These are phyloP conservation scores for Tachyglossus aculeatus DNA, from an alignment of 2,797 vertebrate species.

Conservation along the genomic window DNA sequence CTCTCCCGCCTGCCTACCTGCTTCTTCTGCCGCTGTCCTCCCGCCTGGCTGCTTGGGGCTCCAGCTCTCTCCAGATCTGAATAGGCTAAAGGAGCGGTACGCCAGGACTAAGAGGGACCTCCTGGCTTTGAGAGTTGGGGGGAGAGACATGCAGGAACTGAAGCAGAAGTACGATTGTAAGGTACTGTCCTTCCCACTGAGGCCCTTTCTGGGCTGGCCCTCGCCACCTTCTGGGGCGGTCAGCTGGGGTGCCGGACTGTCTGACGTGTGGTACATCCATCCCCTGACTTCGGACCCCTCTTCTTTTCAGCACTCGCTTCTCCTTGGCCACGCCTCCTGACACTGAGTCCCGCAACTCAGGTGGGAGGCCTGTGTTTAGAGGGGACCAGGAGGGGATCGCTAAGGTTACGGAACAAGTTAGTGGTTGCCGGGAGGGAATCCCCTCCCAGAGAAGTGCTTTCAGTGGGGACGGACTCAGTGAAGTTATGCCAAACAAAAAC, in stretches of 20 bases:
- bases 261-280: too few species aligned
- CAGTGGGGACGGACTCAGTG: too few species aligned
- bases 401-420: too few species aligned
- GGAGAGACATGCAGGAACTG: conserved; percentile 83
- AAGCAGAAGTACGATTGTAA: conserved; percentile 89
- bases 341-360: background rate
- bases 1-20: conserved; percentile 51
- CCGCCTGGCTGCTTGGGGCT: conserved; percentile 65
- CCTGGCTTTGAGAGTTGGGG: conserved; percentile 86
- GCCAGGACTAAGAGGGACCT: conserved; percentile 91
- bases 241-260: too few species aligned
- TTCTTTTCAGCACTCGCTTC: background rate
- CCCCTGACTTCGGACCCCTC: background rate
- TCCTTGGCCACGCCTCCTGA: background rate
- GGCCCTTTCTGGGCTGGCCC: accelerated
- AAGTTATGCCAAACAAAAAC: too few species aligned
- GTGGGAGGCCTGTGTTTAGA: too few species aligned
- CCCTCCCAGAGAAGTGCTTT: too few species aligned
- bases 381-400: too few species aligned
- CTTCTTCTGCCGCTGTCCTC: conserved; percentile 41
- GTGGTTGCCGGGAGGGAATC: too few species aligned
- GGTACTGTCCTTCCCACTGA: conserved; percentile 71
- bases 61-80: conserved; percentile 89
- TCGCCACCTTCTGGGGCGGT: too few species aligned
- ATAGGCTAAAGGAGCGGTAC: conserved; percentile 86